phyloP scores from a whole-genome alignment of 2,113 vertebrate species.

The Micronycteris hirsuta region DNA sequence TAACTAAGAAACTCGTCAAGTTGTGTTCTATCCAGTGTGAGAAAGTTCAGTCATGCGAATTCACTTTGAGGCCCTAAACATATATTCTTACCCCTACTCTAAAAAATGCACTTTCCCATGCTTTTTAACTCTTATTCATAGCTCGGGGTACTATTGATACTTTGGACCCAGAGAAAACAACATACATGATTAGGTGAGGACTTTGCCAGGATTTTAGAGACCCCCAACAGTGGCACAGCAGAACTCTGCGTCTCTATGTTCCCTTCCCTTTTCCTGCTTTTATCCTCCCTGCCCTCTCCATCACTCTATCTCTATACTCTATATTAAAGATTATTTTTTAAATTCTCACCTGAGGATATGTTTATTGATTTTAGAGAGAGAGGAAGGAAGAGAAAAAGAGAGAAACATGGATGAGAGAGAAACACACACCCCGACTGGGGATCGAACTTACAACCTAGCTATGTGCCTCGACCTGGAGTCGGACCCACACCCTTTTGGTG shows the following conservation, averaged over 20 bases:
- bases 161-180: background rate
- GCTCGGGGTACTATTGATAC: too few relatives aligned
- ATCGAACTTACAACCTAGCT: too few relatives aligned
- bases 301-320: background rate
- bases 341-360: too few relatives aligned
- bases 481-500: too few relatives aligned
- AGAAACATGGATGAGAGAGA: too few relatives aligned
- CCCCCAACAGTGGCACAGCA: background rate
- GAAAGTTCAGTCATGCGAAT: background rate
- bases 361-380: too few relatives aligned
- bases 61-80: background rate
- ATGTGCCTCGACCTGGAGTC: too few relatives aligned
- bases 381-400: too few relatives aligned
- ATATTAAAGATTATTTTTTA: slow-evolving; percentile 3
- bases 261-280: background rate
- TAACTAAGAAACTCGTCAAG: background rate
- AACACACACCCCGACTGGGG: too few relatives aligned
- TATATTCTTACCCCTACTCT: background rate
- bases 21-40: background rate
- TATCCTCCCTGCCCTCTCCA: background rate
- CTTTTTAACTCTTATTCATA: background rate
- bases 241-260: background rate
- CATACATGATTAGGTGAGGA: background rate
- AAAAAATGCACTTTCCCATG: background rate
- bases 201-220: background rate